Percentiles rank a stretch among this genome's conserved stretches.
These are phyloP conservation scores for Grapholita molesta DNA, from an alignment of 1,140 invertebrate species.

Conservation along the genomic window DNA sequence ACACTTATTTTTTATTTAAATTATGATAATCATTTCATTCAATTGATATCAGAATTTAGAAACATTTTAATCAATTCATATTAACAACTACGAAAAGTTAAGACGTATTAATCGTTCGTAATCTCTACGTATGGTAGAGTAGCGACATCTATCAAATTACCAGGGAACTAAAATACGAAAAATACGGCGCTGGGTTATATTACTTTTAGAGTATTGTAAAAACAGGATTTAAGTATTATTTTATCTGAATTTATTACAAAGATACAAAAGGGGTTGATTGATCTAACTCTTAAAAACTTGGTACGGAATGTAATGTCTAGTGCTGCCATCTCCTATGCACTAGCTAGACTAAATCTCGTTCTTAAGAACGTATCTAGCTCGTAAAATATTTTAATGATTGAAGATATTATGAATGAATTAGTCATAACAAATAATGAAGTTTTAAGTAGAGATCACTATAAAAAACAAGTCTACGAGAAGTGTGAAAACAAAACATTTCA, in stretches of 20 bases:
- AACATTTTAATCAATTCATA: too few relatives aligned
- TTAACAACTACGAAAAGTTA: too few relatives aligned
- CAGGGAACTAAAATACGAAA: neutral
- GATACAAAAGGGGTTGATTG: neutral
- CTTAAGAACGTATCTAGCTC: neutral
- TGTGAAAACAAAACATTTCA: conserved; percentile 10
- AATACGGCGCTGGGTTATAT: neutral
- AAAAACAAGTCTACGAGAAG: neutral
- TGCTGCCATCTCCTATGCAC: conserved; percentile 9
- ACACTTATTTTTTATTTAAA: too few relatives aligned
- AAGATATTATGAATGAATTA: neutral
- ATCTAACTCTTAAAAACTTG: neutral
- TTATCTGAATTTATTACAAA: neutral
- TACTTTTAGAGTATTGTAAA: neutral
- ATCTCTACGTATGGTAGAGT: neutral
- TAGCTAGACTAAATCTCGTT: neutral
- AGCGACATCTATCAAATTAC: neutral
- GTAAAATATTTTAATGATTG: neutral
- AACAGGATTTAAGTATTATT: neutral
- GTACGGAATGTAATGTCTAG: neutral
- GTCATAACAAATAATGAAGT: conserved; percentile 9
- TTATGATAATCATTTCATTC: too few relatives aligned
- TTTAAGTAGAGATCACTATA: neutral
- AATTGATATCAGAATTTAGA: too few relatives aligned
- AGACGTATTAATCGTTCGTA: too few relatives aligned